Base-by-base conservation (phyloP, 2,113 vertebrate species). In the Sisor rabdophorus region DNA sequence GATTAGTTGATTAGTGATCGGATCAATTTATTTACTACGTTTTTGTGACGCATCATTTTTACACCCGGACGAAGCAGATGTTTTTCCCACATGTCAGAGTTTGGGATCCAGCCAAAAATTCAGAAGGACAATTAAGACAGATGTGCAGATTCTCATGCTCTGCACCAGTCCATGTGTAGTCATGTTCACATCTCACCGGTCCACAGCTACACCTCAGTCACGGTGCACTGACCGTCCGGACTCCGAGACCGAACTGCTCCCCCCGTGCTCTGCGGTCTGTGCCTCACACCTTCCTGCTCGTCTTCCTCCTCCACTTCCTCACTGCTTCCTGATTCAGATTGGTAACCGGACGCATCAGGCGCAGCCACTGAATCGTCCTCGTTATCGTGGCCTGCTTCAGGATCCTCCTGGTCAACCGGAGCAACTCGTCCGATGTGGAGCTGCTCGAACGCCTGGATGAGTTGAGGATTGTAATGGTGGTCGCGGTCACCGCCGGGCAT, bases 151-250 rank as follows among this genome's bases (percentile, higher is more conserved):
- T 11, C 44, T 68, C 24, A 28, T 11, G 15, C 19, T 28, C 12
- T 26, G 26, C 17, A 68, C 15, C 36, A n/a, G 15, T 48, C 64
- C 24, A 17, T 22, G 4, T 28, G 8, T 4, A 48, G 64, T 13
- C 5, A 68, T 11, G n/a, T 50, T 68, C n/a, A 15, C 40, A 4
- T 47, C n/a, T 48, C 40, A 17, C 61, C 22, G 11, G 11, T 52
- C 16, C 76, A 20, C 12, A 75, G 87, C 94, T 93, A 98, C 87
- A 98, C 95, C 85, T 98, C 94, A 73, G 94, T 97, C 84, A 97
- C 90, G 40, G 94, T 95, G 87, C 95, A 98, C 90, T 98, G 95
- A 89, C 96, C 96, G 78, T 98, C 97, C 11, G 96, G 95, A 87
- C 94, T 93, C 70, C 94, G 93, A 50, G 95, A 95, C 74, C 95